These are phyloP conservation scores for Diarsia mendica DNA, from an alignment of 2,888 invertebrate species.

Conservation along the genomic window DNA sequence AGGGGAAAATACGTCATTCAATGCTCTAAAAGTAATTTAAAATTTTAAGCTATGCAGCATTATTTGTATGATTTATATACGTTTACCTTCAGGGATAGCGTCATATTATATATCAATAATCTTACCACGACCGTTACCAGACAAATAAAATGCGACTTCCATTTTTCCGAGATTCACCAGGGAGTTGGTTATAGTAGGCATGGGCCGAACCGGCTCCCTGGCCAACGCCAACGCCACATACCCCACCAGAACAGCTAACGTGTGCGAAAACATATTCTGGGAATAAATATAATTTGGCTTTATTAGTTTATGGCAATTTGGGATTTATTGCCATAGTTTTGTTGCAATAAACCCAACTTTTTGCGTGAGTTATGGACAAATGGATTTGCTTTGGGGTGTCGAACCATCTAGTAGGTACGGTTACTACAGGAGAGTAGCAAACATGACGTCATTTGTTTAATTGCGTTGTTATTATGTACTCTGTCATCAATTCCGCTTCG, in stretches of 20 bases:
- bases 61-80: conserved; percentile 32
- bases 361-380: neutral
- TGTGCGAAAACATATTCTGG: conserved; percentile 68
- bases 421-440: neutral
- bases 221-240: conserved; percentile 65
- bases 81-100: conserved; percentile 26
- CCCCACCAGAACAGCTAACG: conserved; percentile 65
- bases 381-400: neutral
- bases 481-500: conserved; percentile 11
- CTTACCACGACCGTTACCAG: conserved; percentile 78
- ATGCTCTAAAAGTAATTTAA: conserved; percentile 8
- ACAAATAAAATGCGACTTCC: conserved; percentile 84
- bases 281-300: conserved; percentile 39
- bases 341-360: conserved; percentile 3
- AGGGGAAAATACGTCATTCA: conserved; percentile 19
- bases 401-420: neutral
- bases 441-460: conserved; percentile 31
- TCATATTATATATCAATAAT: conserved; percentile 35
- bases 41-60: conserved; percentile 5
- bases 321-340: conserved; percentile 23
- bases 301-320: conserved; percentile 20
- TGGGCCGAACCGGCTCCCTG: conserved; percentile 72
- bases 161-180: conserved; percentile 86
- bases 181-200: conserved; percentile 82
- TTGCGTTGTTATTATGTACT: conserved; percentile 7